These are phyloP conservation scores for Polydesmus complanatus DNA, from an alignment of 2,888 invertebrate species.

Conservation along the genomic window DNA sequence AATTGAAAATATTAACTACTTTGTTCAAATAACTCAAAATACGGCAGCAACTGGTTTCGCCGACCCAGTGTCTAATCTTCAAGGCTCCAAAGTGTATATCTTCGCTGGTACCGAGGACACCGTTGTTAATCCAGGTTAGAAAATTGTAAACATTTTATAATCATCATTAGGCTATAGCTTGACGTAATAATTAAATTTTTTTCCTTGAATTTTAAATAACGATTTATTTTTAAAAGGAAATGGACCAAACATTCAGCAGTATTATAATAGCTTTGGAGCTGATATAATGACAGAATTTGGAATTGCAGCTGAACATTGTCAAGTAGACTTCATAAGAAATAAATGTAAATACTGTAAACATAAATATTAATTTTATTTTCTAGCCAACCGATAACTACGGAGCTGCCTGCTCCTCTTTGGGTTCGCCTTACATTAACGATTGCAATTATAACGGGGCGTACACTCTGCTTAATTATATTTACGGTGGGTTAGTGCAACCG, in stretches of 20 bases:
- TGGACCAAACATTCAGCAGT: background rate
- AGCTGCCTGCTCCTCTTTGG: conserved; percentile 20
- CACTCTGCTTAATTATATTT: conserved; percentile 26
- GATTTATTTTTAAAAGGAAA: background rate
- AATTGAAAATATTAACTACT: conserved; percentile 5
- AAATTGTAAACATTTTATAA: too few species aligned
- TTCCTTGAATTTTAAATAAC: too few species aligned
- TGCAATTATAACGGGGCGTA: conserved; percentile 28
- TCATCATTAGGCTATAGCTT: too few species aligned
- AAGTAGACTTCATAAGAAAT: background rate
- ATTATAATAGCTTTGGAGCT: background rate
- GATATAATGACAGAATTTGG: conserved; percentile 4
- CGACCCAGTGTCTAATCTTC: conserved; percentile 26
- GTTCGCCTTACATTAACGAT: conserved; percentile 25
- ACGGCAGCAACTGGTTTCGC: conserved; percentile 24
- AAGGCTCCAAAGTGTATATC: conserved; percentile 27
- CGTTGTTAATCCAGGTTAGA: conserved; percentile 28
- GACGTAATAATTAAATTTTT: too few species aligned
- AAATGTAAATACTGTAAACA: background rate
- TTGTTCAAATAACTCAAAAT: conserved; percentile 19
- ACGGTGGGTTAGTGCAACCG: conserved; percentile 20
- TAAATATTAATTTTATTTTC: background rate
- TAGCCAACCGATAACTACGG: conserved; percentile 26
- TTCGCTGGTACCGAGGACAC: conserved; percentile 28
- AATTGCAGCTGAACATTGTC: conserved; percentile 4